Evolutionary conservation across 2,888 invertebrate species (phyloP), one percentile per base, ranked within the genome.

Genomic region (Cerastoderma edule): DNA sequence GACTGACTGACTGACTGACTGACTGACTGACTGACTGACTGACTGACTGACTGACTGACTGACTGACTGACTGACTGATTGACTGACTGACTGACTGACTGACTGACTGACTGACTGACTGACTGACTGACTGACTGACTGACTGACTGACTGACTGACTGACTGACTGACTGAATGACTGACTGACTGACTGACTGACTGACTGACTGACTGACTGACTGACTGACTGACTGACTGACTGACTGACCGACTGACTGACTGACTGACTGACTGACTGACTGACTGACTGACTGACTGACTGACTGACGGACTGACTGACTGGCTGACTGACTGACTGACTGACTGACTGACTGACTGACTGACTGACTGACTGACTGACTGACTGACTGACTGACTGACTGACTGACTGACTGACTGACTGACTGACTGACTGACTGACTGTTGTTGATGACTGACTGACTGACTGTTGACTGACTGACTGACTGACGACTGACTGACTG

Each of bases 381-480:
- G 56, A 28, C 56, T 56, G 56, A 28, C 56, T 56, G 56, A 28
- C 56, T 56, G 56, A 28, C 56, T 56, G 56, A 28, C 56, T 56
- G 56, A 28, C 56, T 56, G 56, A 28, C 56, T 56, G 56, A 28
- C 56, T 56, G 56, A 28, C 56, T 56, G 56, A 28, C 56, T 56
- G 56, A 28, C 56, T 56, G 56, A 28, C 56, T 56, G 56, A 28
- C 56, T 56, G 56, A 28, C 56, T 56, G 56, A 28, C 56, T 56
- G 56, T 56, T 30, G 24, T 27, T 56, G 28, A n/a, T 56, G 56
- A 28, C 56, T 56, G 56, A 28, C 56, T 56, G 56, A 28, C 56
- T 56, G 56, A 28, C 56, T 56, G 56, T 56, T 56, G 56, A 28
- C 56, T 56, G 56, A 28, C 56, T 56, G 56, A 28, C 56, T 56